Base-by-base conservation (phyloP, 2,113 vertebrate species). In the Oncorhynchus kisutch region DNA sequence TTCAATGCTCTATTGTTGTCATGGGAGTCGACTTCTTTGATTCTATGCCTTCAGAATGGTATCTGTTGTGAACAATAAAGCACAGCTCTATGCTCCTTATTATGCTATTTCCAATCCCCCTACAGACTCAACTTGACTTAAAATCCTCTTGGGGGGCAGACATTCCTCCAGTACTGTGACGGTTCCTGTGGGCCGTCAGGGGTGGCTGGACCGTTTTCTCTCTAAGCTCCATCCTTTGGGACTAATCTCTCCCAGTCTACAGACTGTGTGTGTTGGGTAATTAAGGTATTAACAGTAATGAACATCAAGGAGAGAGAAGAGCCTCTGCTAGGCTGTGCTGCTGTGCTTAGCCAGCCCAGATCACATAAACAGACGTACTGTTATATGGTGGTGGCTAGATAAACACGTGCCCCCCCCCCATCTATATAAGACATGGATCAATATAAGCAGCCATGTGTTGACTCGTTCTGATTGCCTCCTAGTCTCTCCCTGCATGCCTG, bases 271-370 rank as follows among this genome's bases (percentile, higher is more conserved):
- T 27, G 27, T 24, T 31, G 74, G 12, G 74, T 91, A 87, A 91
- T 90, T 88, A 87, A 86, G 73, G 81, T 77, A 80, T 89, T 84
- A 86, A 87, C 84, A 82, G 70, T 82, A 86, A 77, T 86, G 81
- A 82, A 85, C 64, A 83, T 69, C 69, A 70, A 73, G 75, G 77
- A 80, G 72, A 77, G 73, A 81, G 82, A 64, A 76, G 65, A 84
- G 78, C 65, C 59, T 13, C 54, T 80, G 64, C 72, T 29, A 11
- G 4, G 64, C 11, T 14, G 64, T 16, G 27, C 14, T 66, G 64
- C 11, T 5, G 64, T 29, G 27, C 5, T 31, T 12, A 66, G 27
- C 64, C n/a, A 25, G 24, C 64, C 12, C 51, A 62, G 39, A 72
- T 80, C 79, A 82, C 72, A 84, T 87, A 86, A 80, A 81, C 80